These are phyloP conservation scores for Eupsittula cactorum DNA, from an alignment of 2,113 vertebrate species.

Conservation along the genomic window DNA sequence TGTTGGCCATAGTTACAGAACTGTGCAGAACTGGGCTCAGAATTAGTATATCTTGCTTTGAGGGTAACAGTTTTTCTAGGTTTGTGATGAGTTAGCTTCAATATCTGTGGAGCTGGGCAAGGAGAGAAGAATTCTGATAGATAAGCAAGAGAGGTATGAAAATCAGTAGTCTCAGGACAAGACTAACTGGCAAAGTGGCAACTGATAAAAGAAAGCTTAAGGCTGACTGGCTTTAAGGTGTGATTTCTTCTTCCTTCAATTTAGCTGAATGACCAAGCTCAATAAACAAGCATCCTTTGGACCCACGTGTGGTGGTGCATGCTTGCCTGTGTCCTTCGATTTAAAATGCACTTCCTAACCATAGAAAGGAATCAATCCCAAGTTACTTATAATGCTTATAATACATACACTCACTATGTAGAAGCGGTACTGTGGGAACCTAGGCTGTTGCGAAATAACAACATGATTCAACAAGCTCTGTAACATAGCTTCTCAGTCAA, in stretches of 20 bases:
- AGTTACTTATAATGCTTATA: neutral
- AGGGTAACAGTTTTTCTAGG: neutral
- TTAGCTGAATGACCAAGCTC: neutral
- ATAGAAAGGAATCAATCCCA: neutral
- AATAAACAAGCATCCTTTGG: neutral
- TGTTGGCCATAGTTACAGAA: neutral
- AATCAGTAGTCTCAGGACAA: neutral
- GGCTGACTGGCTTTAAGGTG: neutral
- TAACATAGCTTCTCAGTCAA: neutral
- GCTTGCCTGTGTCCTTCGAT: neutral
- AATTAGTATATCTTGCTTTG: neutral
- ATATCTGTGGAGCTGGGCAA: neutral
- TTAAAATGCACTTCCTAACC: neutral
- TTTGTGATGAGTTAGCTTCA: neutral
- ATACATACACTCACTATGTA: neutral
- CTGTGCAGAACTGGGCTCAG: neutral
- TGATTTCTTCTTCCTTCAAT: neutral
- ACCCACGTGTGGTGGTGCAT: neutral
- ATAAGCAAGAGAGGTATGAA: neutral
- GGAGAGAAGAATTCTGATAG: neutral
- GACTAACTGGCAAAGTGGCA: neutral
- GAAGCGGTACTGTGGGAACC: neutral
- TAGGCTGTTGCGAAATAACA: neutral
- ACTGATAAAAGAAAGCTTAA: neutral
- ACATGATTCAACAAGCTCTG: conserved; percentile 8